A percentile compares a stretch with the other conserved stretches of the same genome.
Evolutionary conservation across 2,888 invertebrate genomes (phyloP).

Genomic region (Meiosimyza decipiens): DNA sequence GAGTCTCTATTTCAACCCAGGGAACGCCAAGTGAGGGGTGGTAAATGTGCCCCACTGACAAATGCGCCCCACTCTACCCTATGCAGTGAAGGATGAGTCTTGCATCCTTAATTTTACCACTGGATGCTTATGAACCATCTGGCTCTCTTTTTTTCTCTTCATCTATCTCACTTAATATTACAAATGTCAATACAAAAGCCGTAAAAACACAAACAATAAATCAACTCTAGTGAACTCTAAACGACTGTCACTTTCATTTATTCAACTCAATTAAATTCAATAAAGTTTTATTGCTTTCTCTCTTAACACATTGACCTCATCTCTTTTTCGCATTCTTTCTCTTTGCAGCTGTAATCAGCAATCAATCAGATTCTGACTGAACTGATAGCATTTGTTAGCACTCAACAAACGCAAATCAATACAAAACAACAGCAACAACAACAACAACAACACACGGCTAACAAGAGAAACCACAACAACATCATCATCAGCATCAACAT

Average conservation of each 20-base stretch:
- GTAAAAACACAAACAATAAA: slow-evolving; percentile 8
- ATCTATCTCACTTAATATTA: slow-evolving; percentile 25
- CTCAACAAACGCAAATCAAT: slow-evolving; percentile 6
- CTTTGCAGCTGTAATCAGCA: slow-evolving; percentile 12
- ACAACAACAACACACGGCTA: background rate
- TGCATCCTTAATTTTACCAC: slow-evolving; percentile 17
- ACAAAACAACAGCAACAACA: background rate
- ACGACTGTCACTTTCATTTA: slow-evolving; percentile 37
- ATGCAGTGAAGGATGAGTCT: no score
- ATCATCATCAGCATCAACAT: slow-evolving; percentile 11
- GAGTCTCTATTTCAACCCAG: no score
- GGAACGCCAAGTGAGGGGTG: no score
- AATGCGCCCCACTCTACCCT: no score
- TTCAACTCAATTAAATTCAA: slow-evolving; percentile 29
- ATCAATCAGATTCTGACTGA: slow-evolving; percentile 1
- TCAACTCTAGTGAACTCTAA: background rate
- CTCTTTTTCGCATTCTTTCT: background rate
- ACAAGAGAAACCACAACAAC: slow-evolving; percentile 12
- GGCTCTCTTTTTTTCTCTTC: slow-evolving; percentile 13
- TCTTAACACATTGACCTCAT: no score
- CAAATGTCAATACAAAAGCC: slow-evolving; percentile 27
- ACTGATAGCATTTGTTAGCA: slow-evolving; percentile 16
- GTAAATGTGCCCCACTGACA: no score
- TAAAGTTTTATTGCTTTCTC: slow-evolving; percentile 34
- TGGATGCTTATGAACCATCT: background rate